Evolutionary conservation across 2,113 vertebrate genomes (phyloP), one percentile per base, ranked within the genome.

Genomic region (Prunella fulvescens): DNA sequence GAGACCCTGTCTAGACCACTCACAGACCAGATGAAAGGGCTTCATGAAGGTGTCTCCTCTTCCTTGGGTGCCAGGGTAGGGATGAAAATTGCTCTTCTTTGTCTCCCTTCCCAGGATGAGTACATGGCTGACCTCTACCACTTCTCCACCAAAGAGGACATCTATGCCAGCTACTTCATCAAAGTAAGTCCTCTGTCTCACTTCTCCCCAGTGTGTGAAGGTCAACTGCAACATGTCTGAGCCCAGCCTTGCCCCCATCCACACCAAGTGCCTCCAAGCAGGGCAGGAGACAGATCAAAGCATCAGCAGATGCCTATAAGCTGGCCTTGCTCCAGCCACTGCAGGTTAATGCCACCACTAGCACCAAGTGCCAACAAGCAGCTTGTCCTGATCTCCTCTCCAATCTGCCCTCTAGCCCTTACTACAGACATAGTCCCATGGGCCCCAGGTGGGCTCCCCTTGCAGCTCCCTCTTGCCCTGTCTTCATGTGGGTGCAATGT

Each of bases 91-190:
- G 44, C 51, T 86, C 4, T 85, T 72, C 45, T 31, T 22, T 93
- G 31, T 94, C 37, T 93, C 86, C 67, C 42, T 61, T 84, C 53
- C 24, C 78, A 99, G 99, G 99, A 99, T 18, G 98, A 99, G 94
- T 99, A 99, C 94, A 98, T 99, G 95, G 99, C 99, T n/a, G 99
- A 99, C 84, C 98, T 99, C 8, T 99, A 99, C 92, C 99, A 99
- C 96, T 99, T 99, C 95, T 98, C 98, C 78, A 99, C 98, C 70
- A 99, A 99, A 93, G 99, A 99, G 89, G 98, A 99, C 42, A 98
- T 98, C n/a, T 99, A 99, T 0, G 99, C 99, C 77, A 99, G 98
- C 94, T 99, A 99, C 92, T 99, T 99, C 93, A 98, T 98, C 86
- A 98, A 97, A 26, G 99, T 99, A 97, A 98, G 99, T 88, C 92